phyloP scores from a whole-genome alignment of 1,140 invertebrate species.

The Neodiprion virginianus region DNA sequence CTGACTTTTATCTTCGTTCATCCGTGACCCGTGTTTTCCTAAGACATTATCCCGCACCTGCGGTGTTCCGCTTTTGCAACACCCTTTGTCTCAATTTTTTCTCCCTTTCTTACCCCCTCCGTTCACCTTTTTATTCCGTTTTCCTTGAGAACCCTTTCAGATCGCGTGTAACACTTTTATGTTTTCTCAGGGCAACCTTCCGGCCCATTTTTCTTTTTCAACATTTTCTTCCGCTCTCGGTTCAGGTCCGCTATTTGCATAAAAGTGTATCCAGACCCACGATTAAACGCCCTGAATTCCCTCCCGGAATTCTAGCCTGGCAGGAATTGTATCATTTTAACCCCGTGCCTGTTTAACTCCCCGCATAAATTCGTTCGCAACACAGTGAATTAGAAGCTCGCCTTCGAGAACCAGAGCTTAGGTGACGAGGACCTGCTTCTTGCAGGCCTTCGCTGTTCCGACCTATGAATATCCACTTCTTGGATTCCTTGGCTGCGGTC shows the following conservation, averaged over 20 bases:
- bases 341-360: neutral
- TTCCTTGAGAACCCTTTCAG: neutral
- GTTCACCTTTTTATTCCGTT: too few relatives aligned
- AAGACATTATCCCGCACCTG: neutral
- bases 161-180: neutral
- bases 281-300: neutral
- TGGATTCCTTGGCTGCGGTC: too few relatives aligned
- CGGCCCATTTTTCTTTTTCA: neutral
- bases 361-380: neutral
- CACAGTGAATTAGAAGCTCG: neutral
- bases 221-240: neutral
- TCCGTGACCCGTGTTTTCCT: neutral
- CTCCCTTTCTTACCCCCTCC: neutral
- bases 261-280: neutral
- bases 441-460: too few relatives aligned
- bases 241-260: neutral
- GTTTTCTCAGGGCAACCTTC: neutral
- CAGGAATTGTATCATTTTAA: too few relatives aligned
- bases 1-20: neutral
- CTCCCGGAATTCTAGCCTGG: neutral
- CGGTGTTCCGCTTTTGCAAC: neutral
- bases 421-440: too few relatives aligned
- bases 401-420: neutral
- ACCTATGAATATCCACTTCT: too few relatives aligned
- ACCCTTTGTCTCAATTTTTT: neutral